Percentiles rank a stretch among this genome's conserved stretches.
These are phyloP conservation scores for Cynopterus brachyotis DNA, from an alignment of 2,113 vertebrate species.

Conservation along the genomic window DNA sequence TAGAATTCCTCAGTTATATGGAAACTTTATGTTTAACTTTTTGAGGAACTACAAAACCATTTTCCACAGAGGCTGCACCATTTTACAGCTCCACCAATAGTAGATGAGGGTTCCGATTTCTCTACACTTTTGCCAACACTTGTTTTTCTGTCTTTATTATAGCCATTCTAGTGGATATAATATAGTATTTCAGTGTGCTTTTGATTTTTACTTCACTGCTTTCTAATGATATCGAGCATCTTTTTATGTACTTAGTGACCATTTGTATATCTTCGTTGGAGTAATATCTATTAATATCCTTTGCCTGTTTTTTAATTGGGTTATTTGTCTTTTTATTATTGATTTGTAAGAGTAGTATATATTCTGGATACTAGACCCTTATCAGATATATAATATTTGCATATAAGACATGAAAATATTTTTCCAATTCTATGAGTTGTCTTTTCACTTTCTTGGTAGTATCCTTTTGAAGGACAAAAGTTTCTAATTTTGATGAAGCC, in stretches of 20 bases:
- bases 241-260: background rate
- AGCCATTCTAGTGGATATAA: background rate
- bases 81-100: background rate
- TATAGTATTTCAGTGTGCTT: background rate
- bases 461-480: background rate
- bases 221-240: background rate
- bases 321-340: background rate
- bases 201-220: background rate
- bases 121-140: background rate
- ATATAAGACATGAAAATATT: background rate
- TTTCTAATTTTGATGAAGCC: background rate
- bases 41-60: background rate
- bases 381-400: background rate
- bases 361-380: background rate
- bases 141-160: background rate
- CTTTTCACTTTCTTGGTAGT: background rate
- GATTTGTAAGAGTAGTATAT: background rate
- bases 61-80: background rate
- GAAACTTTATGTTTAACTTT: background rate
- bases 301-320: background rate
- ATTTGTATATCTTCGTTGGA: background rate
- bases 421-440: background rate
- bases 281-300: background rate
- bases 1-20: background rate
- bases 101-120: background rate